Evolutionary conservation across 2,113 vertebrate species (phyloP), one percentile per base, ranked within the genome.

Genomic region (Myrmecophaga tridactyla): DNA sequence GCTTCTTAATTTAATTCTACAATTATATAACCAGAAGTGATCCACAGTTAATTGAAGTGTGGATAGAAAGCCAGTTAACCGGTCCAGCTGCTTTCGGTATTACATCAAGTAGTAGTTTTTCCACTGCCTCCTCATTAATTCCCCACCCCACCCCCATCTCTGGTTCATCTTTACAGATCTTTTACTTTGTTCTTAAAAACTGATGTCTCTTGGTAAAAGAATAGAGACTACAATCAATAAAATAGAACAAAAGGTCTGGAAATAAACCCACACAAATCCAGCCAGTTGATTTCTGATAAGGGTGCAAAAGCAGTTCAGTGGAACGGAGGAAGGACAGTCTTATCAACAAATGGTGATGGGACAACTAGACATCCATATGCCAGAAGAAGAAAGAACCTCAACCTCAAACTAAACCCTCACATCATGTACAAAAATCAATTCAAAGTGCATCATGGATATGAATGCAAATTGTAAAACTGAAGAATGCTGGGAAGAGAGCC

Each of bases 1-100:
- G 56, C 25, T 90, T 41, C 20, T 77, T 51, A 70, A 93, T 95
- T 70, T 60, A 63, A 70, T 62, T 69, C 65, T 51, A 51, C 11
- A 63, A n/a, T 53, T 77, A 31, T 65, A 2, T 12, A 39, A 90
- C 0, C 78, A 13, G 76, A 76, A 46, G 36, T 62, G 63, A 69
- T 13, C 73, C 82, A 65, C 31, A 67, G 69, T 58, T 77, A 67
- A 86, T 3, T 14, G 18, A 72, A 75, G 10, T 4, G 34, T 1
- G 53, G 73, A 36, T 4, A 51, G 48, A 46, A 89, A 63, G 39
- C 31, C 23, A 46, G 39, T n/a, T n/a, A n/a, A n/a, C n/a, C n/a
- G n/a, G 39, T 36, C 51, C 34, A 12, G 4, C 18, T 39, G 12
- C 29, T 83, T 72, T 17, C 43, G 10, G 21, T 70, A 53, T 72